These are phyloP conservation scores for Drosophila nr. fundita DNA, from an alignment of 2,888 invertebrate species.

Conservation along the genomic window DNA sequence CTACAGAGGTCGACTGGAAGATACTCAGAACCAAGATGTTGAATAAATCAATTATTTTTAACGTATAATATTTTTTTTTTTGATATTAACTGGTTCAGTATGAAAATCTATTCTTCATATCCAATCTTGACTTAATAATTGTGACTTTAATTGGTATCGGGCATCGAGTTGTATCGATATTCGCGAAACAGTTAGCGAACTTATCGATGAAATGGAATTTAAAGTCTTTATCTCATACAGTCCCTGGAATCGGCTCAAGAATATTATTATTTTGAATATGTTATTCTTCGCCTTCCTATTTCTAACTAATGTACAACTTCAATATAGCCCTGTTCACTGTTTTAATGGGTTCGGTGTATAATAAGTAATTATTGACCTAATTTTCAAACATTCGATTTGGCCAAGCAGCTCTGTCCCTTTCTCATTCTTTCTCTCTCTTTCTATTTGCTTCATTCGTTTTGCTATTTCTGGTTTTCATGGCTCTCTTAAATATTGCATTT, in stretches of 20 bases:
- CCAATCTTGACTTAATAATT: not conserved
- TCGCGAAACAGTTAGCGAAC: not conserved
- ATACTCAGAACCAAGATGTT: not conserved
- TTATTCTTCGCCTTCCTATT: not conserved
- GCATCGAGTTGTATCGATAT: not conserved
- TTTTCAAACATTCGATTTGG: constrained; percentile 41
- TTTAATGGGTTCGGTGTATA: not conserved
- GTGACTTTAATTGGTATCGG: not conserved
- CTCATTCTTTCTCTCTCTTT: not conserved
- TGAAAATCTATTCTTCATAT: not conserved
- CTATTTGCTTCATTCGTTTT: not conserved
- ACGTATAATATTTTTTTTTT: not conserved
- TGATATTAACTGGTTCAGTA: not conserved
- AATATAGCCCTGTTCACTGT: not conserved
- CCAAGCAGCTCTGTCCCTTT: constrained; percentile 1
- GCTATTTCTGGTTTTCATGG: constrained; percentile 8
- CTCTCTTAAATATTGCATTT: constrained; percentile 37
- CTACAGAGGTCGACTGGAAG: not conserved
- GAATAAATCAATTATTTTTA: not conserved
- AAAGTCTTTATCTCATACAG: not conserved
- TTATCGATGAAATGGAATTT: not conserved
- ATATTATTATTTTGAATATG: not conserved
- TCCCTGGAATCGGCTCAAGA: too few relatives aligned
- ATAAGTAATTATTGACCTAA: constrained; percentile 50
- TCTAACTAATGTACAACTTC: not conserved